Base-by-base conservation (phyloP, 2,888 invertebrate species). In the Crocallis elinguaria region DNA sequence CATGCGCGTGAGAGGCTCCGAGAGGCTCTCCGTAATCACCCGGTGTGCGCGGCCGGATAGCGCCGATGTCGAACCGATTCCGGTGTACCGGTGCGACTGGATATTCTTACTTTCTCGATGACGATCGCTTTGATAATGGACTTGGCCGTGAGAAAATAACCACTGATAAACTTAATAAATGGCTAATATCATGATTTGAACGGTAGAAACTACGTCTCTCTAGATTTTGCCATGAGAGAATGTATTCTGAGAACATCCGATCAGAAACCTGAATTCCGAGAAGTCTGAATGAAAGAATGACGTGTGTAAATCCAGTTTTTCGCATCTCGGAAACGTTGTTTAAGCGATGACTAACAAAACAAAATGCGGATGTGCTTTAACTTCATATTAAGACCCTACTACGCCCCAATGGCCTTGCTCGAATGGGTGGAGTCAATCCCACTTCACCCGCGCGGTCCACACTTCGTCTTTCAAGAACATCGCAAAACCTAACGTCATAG, bases 1-100 rank as follows among this genome's bases (percentile, higher is more conserved):
- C 72, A 78, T 83, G 77, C 75, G 78, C 82, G 78, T 82, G 84
- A 82, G 83, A 84, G 74, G 79, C 81, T 84, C 84, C 78, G 83
- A 80, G 83, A 83, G 74, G 80, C 82, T 88, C 87, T 84, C 82
- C 75, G 76, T 75, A 75, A 80, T 78, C 68, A 71, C 67, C 25
- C 38, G 13, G 17, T 60, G 61, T 56, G 51, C 48, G 35, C 36
- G 46, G 66, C 71, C 64, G 81, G 85, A 82, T 86, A 84, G 80
- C 81, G 78, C 68, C 66, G 77, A 71, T 67, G 64, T 68, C 64
- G 71, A 66, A 71, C 64, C 62, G 64, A 75, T 74, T 75, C 77
- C 73, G 75, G 68, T 70, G 54, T 73, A 75, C 77, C 73, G 75
- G 69, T 68, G 55, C 63, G 67, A 75, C 77, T 73, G 69, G 72